These are phyloP conservation scores for Drosophila sucinea DNA, from an alignment of 1,140 invertebrate species.

Conservation along the genomic window DNA sequence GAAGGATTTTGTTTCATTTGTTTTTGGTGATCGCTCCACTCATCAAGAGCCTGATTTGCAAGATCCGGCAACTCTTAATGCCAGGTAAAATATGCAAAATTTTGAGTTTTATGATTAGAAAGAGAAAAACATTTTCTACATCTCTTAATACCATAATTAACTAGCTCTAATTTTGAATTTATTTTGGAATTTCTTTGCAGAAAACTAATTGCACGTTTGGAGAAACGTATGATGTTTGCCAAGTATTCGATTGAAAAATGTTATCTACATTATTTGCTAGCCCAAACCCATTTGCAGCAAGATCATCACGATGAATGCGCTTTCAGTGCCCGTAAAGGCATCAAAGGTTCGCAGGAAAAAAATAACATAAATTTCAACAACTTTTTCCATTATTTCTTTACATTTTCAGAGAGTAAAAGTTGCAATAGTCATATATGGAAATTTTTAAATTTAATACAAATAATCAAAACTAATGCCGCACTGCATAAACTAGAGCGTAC, in stretches of 20 bases:
- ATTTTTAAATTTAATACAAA: constrained; percentile 60
- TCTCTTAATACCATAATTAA: rapidly evolving
- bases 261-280: constrained; percentile 66
- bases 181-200: background rate
- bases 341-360: constrained; percentile 48
- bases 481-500: constrained; percentile 72
- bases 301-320: constrained; percentile 70
- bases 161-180: background rate
- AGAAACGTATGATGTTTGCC: constrained; percentile 65
- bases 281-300: constrained; percentile 52
- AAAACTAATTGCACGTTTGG: constrained; percentile 39
- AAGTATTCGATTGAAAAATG: constrained; percentile 75
- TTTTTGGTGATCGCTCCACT: constrained; percentile 74
- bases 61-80: constrained; percentile 33
- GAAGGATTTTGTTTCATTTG: constrained; percentile 52
- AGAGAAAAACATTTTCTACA: too few species aligned
- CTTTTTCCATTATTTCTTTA: background rate
- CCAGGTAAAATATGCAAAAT: constrained; percentile 24
- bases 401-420: constrained; percentile 38
- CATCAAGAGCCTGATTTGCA: constrained; percentile 46
- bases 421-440: constrained; percentile 65
- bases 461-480: constrained; percentile 63
- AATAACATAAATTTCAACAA: background rate
- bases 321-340: constrained; percentile 52
- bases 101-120: too few species aligned